These are phyloP conservation scores for Corythucha ciliata DNA, from an alignment of 2,888 invertebrate species.

Conservation along the genomic window DNA sequence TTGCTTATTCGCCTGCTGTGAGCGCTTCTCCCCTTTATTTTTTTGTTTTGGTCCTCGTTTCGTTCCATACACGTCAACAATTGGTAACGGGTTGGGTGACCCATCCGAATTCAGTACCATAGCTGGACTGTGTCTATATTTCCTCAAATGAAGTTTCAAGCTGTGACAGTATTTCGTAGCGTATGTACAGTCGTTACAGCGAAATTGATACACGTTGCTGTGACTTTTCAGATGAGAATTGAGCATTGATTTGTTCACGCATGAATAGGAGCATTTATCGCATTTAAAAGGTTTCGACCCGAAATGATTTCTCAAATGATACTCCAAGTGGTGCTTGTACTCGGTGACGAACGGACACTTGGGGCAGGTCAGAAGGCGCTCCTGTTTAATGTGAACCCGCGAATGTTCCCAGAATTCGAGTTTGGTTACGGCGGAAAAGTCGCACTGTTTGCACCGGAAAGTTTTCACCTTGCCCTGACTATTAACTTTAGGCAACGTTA, in stretches of 20 bases:
- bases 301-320: slow-evolving; percentile 88
- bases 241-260: slow-evolving; percentile 98
- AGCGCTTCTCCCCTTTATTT: too few species aligned
- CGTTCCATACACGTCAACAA: slow-evolving; percentile 86
- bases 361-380: slow-evolving; percentile 82
- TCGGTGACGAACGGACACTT: slow-evolving; percentile 96
- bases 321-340: slow-evolving; percentile 96
- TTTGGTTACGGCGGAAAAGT: slow-evolving; percentile 66
- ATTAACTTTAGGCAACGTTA: slow-evolving; percentile 56
- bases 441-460: slow-evolving; percentile 36
- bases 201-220: slow-evolving; percentile 81
- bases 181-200: slow-evolving; percentile 87
- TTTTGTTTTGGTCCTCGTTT: slow-evolving; percentile 72
- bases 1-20: slow-evolving; percentile 6
- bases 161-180: slow-evolving; percentile 98
- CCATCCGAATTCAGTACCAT: slow-evolving; percentile 84
- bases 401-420: slow-evolving; percentile 89
- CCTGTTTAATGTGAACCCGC: slow-evolving; percentile 81
- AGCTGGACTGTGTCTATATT: slow-evolving; percentile 82
- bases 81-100: slow-evolving; percentile 73
- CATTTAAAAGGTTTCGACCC: slow-evolving; percentile 95
- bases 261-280: slow-evolving; percentile 75
- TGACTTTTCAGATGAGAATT: slow-evolving; percentile 97
- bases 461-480: slow-evolving; percentile 62
- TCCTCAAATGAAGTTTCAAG: slow-evolving; percentile 85